A percentile compares a stretch with the other conserved stretches of the same genome.
Evolutionary conservation across 2,797 vertebrate species (phyloP).

Genomic region (Poecilia picta): DNA sequence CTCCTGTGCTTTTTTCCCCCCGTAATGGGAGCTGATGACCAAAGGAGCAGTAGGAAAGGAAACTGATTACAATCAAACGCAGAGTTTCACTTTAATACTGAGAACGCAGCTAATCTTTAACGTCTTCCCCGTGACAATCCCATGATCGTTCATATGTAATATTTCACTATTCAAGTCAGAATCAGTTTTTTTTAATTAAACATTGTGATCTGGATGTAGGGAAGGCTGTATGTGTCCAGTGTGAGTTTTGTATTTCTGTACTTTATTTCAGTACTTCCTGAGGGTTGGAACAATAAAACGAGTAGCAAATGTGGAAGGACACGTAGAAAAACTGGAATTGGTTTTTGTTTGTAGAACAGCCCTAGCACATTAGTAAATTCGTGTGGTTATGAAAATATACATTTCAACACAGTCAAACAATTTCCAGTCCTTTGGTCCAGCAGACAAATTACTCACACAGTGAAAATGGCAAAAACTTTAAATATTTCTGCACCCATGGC

Average conservation of each 20-base stretch:
- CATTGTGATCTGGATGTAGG: background rate
- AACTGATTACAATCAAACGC: slow-evolving; percentile 49
- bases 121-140: slow-evolving; percentile 1
- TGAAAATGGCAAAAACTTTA: background rate
- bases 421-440: background rate
- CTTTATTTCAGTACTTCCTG: background rate
- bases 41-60: slow-evolving; percentile 36
- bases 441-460: background rate
- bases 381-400: background rate
- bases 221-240: background rate
- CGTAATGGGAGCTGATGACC: slow-evolving; percentile 55
- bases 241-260: background rate
- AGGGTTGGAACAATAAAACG: background rate
- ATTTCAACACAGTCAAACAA: background rate
- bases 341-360: background rate
- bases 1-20: slow-evolving; percentile 30
- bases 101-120: slow-evolving; percentile 23
- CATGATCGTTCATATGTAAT: background rate
- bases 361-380: background rate
- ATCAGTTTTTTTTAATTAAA: background rate
- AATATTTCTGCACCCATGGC: background rate
- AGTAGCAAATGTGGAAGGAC: background rate
- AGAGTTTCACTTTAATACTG: slow-evolving; percentile 19
- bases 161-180: background rate
- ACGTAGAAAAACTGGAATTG: background rate